Base-by-base conservation (phyloP, 2,888 invertebrate species). In the Candidula unifasciata region DNA sequence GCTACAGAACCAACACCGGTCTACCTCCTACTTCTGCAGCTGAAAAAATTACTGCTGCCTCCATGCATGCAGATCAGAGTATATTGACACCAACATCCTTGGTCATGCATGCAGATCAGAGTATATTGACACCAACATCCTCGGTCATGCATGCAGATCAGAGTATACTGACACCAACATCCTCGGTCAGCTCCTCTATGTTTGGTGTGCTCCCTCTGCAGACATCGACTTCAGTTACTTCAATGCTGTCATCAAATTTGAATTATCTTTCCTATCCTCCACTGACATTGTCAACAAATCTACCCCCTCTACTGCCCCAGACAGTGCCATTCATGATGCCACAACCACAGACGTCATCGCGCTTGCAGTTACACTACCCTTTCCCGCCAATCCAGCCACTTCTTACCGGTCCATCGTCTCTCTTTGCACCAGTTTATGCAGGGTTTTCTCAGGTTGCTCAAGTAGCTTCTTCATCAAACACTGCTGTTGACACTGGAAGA, bases 231-330 rank as follows among this genome's bases (percentile, higher is more conserved):
- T n/a, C 79, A 33, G 66, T 30, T 13, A n/a, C 60, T 16, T 37
- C 79, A 10, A 79, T 66, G 13, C 21, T 66, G 16, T 79, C 79
- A 18, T 64, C 79, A 8, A 66, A 33, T 64, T 35, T 79, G n/a
- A 79, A 21, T 79, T 79, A 79, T 33, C 79, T 79, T 60, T 64
- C 79, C 2, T 79, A 66, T 33, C 33, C 79, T 24, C 54, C 54
- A 8, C 52, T 77, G 27, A 3, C 52, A 30, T 18, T 33, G n/a
- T 35, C 79, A 33, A 24, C 79, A 64, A 30, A 35, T 37, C 5
- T 79, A 64, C 35, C 79, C n/a, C 64, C 79, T 35, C 60, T 79
- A 6, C 35, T 79, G 18, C 16, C 79, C 18, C 79, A 60, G 13
- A 6, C 79, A 2, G 30, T 64, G 54, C 64, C 79, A 16, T 79